Evolutionary conservation across 2,113 vertebrate species (phyloP).

Genomic region (Platycercus adscitus): DNA sequence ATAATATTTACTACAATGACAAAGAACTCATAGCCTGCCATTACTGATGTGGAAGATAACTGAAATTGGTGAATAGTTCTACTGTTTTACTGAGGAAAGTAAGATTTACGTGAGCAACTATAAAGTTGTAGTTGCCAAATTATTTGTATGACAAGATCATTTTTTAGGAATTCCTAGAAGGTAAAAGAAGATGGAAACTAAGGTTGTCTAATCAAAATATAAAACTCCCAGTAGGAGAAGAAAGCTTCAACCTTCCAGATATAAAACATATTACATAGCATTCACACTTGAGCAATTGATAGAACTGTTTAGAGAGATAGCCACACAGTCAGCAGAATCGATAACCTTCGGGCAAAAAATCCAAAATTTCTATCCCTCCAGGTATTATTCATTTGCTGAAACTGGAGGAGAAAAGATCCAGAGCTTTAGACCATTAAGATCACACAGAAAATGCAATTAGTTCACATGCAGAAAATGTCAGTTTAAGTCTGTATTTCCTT

Average conservation of each 20-base stretch:
- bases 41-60: neutral
- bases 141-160: neutral
- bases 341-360: neutral
- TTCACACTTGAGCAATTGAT: constrained; percentile 54
- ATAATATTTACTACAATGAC: neutral
- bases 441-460: neutral
- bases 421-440: neutral
- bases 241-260: constrained; percentile 52
- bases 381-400: constrained; percentile 46
- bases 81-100: neutral
- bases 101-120: neutral
- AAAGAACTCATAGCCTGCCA: neutral
- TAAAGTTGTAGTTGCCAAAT: neutral
- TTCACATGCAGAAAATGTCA: neutral
- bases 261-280: constrained; percentile 52
- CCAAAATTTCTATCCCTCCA: constrained; percentile 28
- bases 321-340: constrained; percentile 39
- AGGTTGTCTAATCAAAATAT: constrained; percentile 41
- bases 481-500: neutral
- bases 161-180: neutral
- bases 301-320: constrained; percentile 31
- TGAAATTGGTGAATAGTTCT: neutral
- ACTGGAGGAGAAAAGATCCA: neutral
- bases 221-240: constrained; percentile 43
- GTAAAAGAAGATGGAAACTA: neutral